Evolutionary conservation across 1,140 invertebrate genomes (phyloP), one percentile per base, ranked within the genome.

Genomic region (Drosophila yakuba): DNA sequence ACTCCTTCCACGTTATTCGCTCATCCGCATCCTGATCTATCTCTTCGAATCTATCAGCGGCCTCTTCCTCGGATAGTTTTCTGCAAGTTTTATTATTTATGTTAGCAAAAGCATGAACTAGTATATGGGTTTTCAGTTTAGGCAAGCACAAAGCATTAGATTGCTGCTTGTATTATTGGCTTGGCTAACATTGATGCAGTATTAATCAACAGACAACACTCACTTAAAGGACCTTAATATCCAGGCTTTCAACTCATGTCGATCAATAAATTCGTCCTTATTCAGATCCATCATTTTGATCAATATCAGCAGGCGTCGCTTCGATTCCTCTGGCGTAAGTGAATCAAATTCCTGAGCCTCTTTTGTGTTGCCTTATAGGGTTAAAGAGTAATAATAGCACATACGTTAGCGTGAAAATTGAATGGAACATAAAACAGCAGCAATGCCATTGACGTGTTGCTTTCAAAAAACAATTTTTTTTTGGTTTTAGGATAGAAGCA

Each of bases 281-380:
- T 97, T 95, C 17, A 95, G 91, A 93, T 99, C 98, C 97, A 99
- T 99, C 93, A 97, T 96, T 3, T 93, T 94, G n/a, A 98, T 94
- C 20, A 99, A 93, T 56, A 96, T 94, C 38, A 93, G 93, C 1
- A 99, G 94, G 64, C 98, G 93, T 84, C 94, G 94, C 91, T 97
- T 98, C 0, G 98, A 96, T 93, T 99, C 98, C 84, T 97, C 96
- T 5, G 97, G 96, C 28, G 95, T 94, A 15, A 99, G 93, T 77
- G 96, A 95, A 90, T 99, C 97, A 93, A 96, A 99, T 93, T 99
- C 97, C 93, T 99, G 97, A 0, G 97, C 98, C 91, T 97, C 95
- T 92, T 98, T 97, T 56, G 96, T 94, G 86, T 97, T 99, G 17
- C 98, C 98, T 97, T 93, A 61, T 25, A 14, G 12, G 36, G 17